These are phyloP conservation scores for Scomber japonicus DNA, from an alignment of 2,113 vertebrate species.

Conservation along the genomic window DNA sequence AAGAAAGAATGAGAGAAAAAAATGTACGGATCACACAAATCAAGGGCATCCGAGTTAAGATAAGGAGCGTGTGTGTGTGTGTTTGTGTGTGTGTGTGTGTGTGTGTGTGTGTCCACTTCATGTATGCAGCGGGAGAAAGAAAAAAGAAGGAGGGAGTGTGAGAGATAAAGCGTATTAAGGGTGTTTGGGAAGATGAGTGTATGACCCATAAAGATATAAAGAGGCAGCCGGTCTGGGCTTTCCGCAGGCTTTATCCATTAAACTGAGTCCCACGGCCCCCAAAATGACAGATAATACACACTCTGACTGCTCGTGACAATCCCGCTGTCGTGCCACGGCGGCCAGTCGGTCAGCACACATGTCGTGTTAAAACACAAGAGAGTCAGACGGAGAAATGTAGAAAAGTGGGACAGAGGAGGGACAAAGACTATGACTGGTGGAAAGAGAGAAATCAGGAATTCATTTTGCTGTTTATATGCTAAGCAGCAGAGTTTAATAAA, in stretches of 20 bases:
- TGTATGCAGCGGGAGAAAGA: slow-evolving; percentile 29
- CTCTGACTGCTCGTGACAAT: slow-evolving; percentile 35
- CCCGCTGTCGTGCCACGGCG: slow-evolving; percentile 42
- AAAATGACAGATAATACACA: slow-evolving; percentile 56
- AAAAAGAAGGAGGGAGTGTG: slow-evolving; percentile 40
- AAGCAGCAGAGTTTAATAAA: not conserved
- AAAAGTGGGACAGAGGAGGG: slow-evolving; percentile 67
- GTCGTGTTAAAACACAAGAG: slow-evolving; percentile 64
- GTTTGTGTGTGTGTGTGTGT: slow-evolving; percentile 47
- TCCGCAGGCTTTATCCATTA: slow-evolving; percentile 76
- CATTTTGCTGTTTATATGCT: not conserved
- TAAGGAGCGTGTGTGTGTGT: slow-evolving; percentile 41
- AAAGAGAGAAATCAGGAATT: not conserved
- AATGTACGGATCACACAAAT: slow-evolving; percentile 64
- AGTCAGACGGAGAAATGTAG: slow-evolving; percentile 14
- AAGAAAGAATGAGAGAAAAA: slow-evolving; percentile 21
- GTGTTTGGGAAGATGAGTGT: slow-evolving; percentile 72
- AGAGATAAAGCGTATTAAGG: slow-evolving; percentile 74
- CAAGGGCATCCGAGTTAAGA: slow-evolving; percentile 64
- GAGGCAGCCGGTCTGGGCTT: slow-evolving; percentile 53
- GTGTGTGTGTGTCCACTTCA: slow-evolving; percentile 42
- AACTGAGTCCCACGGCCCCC: slow-evolving; percentile 62
- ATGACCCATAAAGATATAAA: slow-evolving; percentile 78
- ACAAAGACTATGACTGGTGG: slow-evolving; percentile 43
- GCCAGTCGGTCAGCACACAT: slow-evolving; percentile 61